Evolutionary conservation across 2,888 invertebrate genomes (phyloP).

Genomic region (Hirtodrosophila histrioides): DNA sequence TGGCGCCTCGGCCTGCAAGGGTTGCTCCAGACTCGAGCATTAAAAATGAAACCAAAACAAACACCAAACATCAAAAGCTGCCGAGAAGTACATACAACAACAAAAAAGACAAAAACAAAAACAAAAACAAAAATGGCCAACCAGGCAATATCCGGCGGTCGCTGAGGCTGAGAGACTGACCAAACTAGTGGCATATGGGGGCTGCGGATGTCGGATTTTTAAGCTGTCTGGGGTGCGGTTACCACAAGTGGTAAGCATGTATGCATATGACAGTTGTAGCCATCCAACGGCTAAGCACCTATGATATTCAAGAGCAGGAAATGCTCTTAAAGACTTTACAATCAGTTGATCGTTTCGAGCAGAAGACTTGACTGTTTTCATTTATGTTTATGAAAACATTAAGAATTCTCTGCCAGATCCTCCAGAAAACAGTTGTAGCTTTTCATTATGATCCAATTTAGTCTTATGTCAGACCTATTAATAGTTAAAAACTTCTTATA

Average conservation of each 20-base stretch:
- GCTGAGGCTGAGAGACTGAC: conserved; percentile 5
- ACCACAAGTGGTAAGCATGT: conserved; percentile 29
- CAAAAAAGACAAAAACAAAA: too few species aligned
- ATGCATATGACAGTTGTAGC: conserved; percentile 57
- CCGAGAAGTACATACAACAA: conserved; percentile 34
- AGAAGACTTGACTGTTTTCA: too few species aligned
- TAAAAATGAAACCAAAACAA: conserved; percentile 77
- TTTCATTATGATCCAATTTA: too few species aligned
- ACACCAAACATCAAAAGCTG: conserved; percentile 75
- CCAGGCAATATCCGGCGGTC: conserved; percentile 64
- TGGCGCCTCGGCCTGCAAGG: conserved; percentile 28
- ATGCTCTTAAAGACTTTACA: too few species aligned
- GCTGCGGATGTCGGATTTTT: conserved; percentile 49
- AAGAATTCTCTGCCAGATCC: too few species aligned
- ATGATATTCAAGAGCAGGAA: conserved; percentile 4
- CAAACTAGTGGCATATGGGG: conserved; percentile 5
- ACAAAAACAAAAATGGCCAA: conserved; percentile 52
- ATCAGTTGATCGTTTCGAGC: too few species aligned
- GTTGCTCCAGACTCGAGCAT: conserved; percentile 50
- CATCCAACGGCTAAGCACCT: conserved; percentile 24
- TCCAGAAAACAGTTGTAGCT: too few species aligned
- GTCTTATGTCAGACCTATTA: too few species aligned
- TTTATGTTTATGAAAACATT: too few species aligned
- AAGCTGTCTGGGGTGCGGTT: conserved; percentile 39
- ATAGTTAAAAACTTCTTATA: too few species aligned